Percentiles rank a stretch among this genome's conserved stretches.
These are phyloP conservation scores for Lottia scabra DNA, from an alignment of 2,888 invertebrate species.

Conservation along the genomic window DNA sequence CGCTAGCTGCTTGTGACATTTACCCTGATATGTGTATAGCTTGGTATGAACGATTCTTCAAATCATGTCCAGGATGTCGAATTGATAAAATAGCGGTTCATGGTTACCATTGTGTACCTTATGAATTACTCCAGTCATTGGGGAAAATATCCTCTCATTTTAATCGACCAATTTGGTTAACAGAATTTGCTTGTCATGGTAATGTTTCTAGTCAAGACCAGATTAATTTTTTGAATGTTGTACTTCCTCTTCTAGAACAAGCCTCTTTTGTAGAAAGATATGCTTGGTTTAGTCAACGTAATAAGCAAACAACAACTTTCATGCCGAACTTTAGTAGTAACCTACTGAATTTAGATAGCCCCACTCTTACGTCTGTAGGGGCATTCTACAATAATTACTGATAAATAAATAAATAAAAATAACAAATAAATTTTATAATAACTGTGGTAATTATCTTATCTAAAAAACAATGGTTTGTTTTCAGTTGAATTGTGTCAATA, in stretches of 20 bases:
- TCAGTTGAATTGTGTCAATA: no score
- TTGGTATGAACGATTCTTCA: slow-evolving; percentile 13
- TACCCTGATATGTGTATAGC: background rate
- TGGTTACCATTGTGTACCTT: slow-evolving; percentile 5
- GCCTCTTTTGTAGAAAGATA: slow-evolving; percentile 27
- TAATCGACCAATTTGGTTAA: slow-evolving; percentile 26
- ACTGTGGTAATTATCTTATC: no score
- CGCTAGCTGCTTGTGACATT: slow-evolving; percentile 2
- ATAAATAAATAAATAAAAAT: no score
- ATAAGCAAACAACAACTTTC: background rate
- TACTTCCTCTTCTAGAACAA: slow-evolving; percentile 26
- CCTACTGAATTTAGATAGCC: slow-evolving; percentile 29
- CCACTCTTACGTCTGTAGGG: slow-evolving; percentile 34
- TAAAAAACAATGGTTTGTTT: no score
- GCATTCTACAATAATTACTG: slow-evolving; percentile 31
- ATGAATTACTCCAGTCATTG: slow-evolving; percentile 5
- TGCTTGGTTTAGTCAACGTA: slow-evolving; percentile 25
- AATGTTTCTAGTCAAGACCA: slow-evolving; percentile 6
- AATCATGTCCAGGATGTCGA: slow-evolving; percentile 3
- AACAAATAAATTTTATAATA: no score
- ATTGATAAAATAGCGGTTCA: slow-evolving; percentile 11
- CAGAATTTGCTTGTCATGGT: slow-evolving; percentile 27
- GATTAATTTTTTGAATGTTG: slow-evolving; percentile 19
- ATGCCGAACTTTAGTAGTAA: slow-evolving; percentile 4
- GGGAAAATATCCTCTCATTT: slow-evolving; percentile 16